These are phyloP conservation scores for Odontesthes bonariensis DNA, from an alignment of 2,113 vertebrate species.

Conservation along the genomic window DNA sequence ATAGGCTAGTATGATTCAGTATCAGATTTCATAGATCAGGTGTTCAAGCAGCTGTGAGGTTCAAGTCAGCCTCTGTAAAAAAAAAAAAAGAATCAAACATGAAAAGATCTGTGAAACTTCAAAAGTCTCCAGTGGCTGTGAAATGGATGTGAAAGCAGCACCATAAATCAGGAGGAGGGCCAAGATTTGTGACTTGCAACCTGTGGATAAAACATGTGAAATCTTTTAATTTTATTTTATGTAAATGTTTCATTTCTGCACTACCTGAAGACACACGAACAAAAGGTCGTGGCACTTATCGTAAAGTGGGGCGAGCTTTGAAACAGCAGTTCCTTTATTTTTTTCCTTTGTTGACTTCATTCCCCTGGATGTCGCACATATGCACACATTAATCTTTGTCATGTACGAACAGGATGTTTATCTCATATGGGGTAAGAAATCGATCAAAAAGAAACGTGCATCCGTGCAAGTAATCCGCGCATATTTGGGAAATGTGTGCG, in stretches of 20 bases:
- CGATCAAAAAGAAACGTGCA: too few relatives aligned
- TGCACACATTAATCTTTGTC: too few relatives aligned
- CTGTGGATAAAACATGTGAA: neutral
- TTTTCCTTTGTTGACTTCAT: too few relatives aligned
- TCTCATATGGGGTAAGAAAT: too few relatives aligned
- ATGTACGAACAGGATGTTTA: neutral
- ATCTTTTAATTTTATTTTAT: neutral
- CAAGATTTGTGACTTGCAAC: neutral
- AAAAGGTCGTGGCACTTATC: too few relatives aligned
- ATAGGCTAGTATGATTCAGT: neutral
- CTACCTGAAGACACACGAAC: neutral
- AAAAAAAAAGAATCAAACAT: conserved; percentile 7
- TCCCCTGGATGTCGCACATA: too few relatives aligned
- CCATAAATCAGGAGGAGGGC: neutral
- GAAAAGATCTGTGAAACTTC: neutral
- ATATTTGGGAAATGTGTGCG: too few relatives aligned
- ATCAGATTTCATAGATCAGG: neutral
- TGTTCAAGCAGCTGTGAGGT: conserved; percentile 6
- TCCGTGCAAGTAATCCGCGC: too few relatives aligned
- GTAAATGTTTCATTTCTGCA: neutral
- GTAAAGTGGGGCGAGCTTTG: too few relatives aligned
- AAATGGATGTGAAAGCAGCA: neutral
- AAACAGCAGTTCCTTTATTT: too few relatives aligned
- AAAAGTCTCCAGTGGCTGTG: conserved; percentile 5
- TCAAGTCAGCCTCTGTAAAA: neutral